phyloP scores from a whole-genome alignment of 2,888 invertebrate species.

The Cordilura impudica region DNA sequence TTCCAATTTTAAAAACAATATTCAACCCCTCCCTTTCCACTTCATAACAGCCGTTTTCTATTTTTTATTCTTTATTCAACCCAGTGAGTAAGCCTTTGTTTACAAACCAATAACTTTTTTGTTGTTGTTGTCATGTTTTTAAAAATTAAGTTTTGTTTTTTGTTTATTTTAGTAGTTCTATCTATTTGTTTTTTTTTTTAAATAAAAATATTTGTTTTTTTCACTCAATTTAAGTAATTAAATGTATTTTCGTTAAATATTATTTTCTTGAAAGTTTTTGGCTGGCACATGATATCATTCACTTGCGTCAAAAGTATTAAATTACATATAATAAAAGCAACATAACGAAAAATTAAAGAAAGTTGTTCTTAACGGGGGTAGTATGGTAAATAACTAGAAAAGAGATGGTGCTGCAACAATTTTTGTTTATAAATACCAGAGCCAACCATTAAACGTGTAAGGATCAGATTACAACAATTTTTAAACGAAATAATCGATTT shows the following conservation, averaged over 20 bases:
- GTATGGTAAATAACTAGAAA: too few relatives aligned
- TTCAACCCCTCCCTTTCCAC: not conserved
- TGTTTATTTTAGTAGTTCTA: conserved; percentile 8
- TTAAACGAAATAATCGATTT: too few relatives aligned
- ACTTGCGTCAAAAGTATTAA: conserved; percentile 7
- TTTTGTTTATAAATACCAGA: too few relatives aligned
- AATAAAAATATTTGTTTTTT: conserved; percentile 14
- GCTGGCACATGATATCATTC: conserved; percentile 20
- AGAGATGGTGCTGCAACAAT: too few relatives aligned
- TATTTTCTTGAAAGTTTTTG: not conserved
- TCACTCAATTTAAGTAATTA: not conserved
- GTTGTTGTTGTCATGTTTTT: conserved; percentile 3
- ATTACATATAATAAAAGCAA: too few relatives aligned
- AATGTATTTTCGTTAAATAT: not conserved
- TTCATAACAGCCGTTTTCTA: conserved; percentile 3
- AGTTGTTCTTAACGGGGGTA: too few relatives aligned
- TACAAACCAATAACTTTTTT: not conserved
- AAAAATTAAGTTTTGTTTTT: conserved; percentile 2
- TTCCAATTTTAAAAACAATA: not conserved
- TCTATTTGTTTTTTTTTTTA: not conserved
- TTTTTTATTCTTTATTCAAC: not conserved
- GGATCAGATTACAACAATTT: too few relatives aligned
- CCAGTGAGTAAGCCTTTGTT: conserved; percentile 8
- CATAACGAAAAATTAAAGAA: too few relatives aligned
- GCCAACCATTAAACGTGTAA: too few relatives aligned